Conservation (phyloP, 2,113 vertebrate genomes). For the Sterrhoptilus dennistouni region DNA sequence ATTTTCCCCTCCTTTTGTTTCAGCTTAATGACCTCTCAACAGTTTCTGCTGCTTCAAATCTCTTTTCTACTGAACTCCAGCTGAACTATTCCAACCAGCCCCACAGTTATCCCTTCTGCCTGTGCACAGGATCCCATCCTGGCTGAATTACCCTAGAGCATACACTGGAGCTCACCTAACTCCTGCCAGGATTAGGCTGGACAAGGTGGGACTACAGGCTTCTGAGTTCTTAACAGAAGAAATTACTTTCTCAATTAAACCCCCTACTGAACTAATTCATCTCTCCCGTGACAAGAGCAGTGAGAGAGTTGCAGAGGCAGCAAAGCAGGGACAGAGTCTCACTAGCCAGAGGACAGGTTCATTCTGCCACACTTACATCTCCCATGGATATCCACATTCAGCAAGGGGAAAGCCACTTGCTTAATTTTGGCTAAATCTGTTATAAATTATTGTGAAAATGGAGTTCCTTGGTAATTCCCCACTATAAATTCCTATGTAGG, state of each 20-base stretch:
- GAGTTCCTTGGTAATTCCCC: background rate
- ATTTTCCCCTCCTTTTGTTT: accelerated
- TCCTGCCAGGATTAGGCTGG: background rate
- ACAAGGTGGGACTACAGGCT: background rate
- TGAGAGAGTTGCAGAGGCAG: background rate
- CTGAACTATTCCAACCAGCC: background rate
- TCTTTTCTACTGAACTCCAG: background rate
- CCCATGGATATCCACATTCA: background rate
- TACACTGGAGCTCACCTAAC: background rate
- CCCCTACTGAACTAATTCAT: background rate
- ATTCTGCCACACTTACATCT: background rate
- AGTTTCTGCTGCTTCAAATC: background rate
- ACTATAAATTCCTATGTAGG: background rate
- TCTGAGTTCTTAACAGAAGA: background rate
- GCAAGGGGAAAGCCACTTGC: background rate
- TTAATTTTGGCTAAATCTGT: background rate
- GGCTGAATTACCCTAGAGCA: background rate
- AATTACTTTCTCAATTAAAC: background rate
- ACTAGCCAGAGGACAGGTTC: background rate
- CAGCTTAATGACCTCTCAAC: background rate
- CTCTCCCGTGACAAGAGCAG: background rate
- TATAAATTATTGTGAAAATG: background rate
- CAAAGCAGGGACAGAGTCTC: background rate
- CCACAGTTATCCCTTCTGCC: background rate
- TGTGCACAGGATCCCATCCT: background rate